phyloP scores from a whole-genome alignment of 1,140 invertebrate species.

The Drosophila nebulosa region DNA sequence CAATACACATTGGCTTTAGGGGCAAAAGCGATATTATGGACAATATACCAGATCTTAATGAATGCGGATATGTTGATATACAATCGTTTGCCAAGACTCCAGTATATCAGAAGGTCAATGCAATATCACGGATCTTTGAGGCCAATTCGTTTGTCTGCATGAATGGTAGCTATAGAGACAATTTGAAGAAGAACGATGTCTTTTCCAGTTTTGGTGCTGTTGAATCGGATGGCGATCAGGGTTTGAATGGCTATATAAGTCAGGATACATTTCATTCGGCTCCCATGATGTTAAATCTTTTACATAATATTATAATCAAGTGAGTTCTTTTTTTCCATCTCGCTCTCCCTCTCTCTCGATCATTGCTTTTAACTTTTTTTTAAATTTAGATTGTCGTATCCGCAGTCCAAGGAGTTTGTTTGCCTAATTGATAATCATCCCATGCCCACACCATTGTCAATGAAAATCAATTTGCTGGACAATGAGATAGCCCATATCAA shows the following conservation, averaged over 20 bases:
- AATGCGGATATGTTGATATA: slow-evolving; percentile 52
- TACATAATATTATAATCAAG: slow-evolving; percentile 59
- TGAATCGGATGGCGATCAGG: slow-evolving; percentile 17
- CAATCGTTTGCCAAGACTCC: not conserved
- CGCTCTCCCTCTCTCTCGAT: no score
- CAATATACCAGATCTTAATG: slow-evolving; percentile 32
- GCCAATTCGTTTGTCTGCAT: slow-evolving; percentile 33
- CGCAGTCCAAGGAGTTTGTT: not conserved
- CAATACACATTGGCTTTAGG: slow-evolving; percentile 36
- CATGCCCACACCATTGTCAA: slow-evolving; percentile 37
- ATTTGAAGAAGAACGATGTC: slow-evolving; percentile 3
- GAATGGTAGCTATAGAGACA: slow-evolving; percentile 24
- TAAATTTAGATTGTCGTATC: slow-evolving; percentile 33
- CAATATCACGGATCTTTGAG: slow-evolving; percentile 11
- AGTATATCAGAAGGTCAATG: not conserved
- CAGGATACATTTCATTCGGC: slow-evolving; percentile 64
- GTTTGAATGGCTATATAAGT: slow-evolving; percentile 41
- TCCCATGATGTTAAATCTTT: slow-evolving; percentile 57
- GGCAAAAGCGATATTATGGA: not conserved
- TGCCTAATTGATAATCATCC: slow-evolving; percentile 46
- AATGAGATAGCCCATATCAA: slow-evolving; percentile 65
- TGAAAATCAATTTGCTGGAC: slow-evolving; percentile 61
- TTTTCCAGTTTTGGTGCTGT: slow-evolving; percentile 39
- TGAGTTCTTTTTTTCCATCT: slow-evolving; percentile 32
- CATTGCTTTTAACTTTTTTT: not conserved